These are phyloP conservation scores for Erpornis zantholeuca DNA, from an alignment of 2,113 vertebrate genomes.

Conservation along the genomic window DNA sequence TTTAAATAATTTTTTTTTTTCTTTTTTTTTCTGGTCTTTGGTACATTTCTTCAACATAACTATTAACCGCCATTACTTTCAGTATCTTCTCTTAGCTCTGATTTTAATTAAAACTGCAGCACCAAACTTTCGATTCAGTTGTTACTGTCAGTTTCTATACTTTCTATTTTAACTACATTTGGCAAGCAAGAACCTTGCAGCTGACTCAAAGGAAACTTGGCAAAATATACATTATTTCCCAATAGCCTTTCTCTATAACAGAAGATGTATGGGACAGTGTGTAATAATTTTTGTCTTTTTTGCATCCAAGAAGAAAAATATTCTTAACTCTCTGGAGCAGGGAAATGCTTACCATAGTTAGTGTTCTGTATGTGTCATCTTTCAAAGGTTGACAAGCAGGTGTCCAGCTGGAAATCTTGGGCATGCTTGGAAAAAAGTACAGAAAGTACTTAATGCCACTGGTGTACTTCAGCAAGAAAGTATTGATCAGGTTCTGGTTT, in stretches of 20 bases:
- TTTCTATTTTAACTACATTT: background rate
- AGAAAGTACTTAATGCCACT: background rate
- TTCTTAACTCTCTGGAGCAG: background rate
- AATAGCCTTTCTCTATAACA: background rate
- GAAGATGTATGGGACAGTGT: background rate
- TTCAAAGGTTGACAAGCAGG: background rate
- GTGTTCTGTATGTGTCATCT: background rate
- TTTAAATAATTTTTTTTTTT: background rate
- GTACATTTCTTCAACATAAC: background rate
- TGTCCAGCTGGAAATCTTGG: background rate
- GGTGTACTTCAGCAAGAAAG: background rate
- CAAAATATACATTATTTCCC: background rate
- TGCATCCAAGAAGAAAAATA: background rate
- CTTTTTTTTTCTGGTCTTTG: background rate
- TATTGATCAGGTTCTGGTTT: background rate
- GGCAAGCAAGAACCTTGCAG: background rate
- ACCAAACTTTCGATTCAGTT: background rate
- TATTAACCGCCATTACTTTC: background rate
- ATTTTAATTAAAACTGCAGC: background rate
- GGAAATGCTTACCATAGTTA: background rate
- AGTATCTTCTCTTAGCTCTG: background rate
- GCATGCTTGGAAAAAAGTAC: background rate
- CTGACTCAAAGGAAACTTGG: slow-evolving; percentile 21
- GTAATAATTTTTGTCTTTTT: slow-evolving; percentile 29
- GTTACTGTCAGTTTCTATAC: background rate